Evolutionary conservation across 2,797 vertebrate species (phyloP), one percentile per base, ranked within the genome.

Genomic region (Psittacula derbiana): DNA sequence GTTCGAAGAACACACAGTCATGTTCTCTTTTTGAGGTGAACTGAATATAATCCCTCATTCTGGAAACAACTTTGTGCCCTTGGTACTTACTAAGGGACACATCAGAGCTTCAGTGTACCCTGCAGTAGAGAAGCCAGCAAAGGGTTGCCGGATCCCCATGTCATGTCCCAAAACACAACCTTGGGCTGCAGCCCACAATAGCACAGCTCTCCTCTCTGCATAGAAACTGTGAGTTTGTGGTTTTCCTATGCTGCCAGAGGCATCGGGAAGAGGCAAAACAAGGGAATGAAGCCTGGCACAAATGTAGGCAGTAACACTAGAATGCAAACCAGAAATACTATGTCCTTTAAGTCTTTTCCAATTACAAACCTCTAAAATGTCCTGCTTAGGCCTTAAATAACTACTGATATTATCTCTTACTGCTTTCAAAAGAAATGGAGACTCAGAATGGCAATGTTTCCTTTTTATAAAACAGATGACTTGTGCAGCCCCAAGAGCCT

Each of bases 221-320:
- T 8, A 52, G 38, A 38, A 44, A 33, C 2, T 11, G n/a, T 10
- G n/a, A 74, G 10, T 41, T 5, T 17, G 20, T n/a, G 67, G 66
- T 44, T 50, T 23, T 4, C 6, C 9, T 53, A 43, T 50, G 60
- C 27, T 24, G 43, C 57, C 13, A 23, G 24, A 30, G 33, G 33
- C 74, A 46, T 5, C 0, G 1, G 36, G 40, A 79, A 58, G 43
- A 41, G 40, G n/a, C 0, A 0, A 69, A 10, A 24, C 0, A 0
- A 81, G 52, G 15, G n/a, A 88, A 47, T 1, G 5, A 70, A 73
- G 40, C 50, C 60, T 53, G 62, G 52, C 0, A 0, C 3, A 0
- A 73, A 23, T 2, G 4, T 7, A 25, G n/a, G 16, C 1, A 5
- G 46, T 25, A 36, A 62, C 20, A 55, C 4, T 2, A 2, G 47